Percentiles rank a stretch among this genome's conserved stretches.
Conservation (phyloP, 2,888 invertebrate species). For the Limnephilus lunatus region DNA sequence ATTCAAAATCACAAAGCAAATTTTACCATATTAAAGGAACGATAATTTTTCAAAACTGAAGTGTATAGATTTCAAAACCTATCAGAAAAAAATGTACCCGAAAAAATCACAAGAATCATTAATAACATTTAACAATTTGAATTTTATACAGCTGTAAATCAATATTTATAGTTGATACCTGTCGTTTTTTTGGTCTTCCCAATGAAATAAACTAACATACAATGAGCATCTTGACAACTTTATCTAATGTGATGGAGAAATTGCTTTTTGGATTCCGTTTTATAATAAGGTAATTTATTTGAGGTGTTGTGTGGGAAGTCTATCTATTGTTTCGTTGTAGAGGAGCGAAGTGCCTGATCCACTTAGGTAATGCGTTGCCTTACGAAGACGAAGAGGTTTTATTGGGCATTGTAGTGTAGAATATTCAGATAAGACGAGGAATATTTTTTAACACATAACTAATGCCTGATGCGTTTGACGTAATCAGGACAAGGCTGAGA, state of each 20-base stretch:
- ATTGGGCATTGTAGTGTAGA: background rate
- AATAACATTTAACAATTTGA: constrained; percentile 30
- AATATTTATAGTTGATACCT: constrained; percentile 6
- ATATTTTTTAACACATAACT: background rate
- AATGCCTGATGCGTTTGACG: background rate
- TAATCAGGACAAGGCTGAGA: background rate
- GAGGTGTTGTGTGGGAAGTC: constrained; percentile 43
- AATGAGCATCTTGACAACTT: constrained; percentile 29
- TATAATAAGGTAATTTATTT: constrained; percentile 46
- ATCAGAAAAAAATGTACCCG: background rate
- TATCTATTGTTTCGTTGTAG: constrained; percentile 41
- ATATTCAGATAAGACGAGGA: background rate
- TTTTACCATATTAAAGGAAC: background rate
- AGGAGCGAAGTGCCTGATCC: constrained; percentile 14
- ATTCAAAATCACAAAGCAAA: background rate
- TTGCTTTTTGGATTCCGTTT: constrained; percentile 20
- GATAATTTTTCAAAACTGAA: background rate
- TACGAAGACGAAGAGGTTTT: constrained; percentile 8
- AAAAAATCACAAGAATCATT: constrained; percentile 4
- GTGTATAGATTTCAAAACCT: background rate
- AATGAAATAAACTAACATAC: constrained; percentile 11
- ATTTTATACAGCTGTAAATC: constrained; percentile 9
- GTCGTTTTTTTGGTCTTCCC: constrained; percentile 15
- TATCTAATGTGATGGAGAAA: constrained; percentile 29
- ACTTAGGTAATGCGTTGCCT: background rate